Percentiles rank a stretch among this genome's conserved stretches.
Conservation (phyloP, 2,888 invertebrate species). For the Alloplasta piceator region DNA sequence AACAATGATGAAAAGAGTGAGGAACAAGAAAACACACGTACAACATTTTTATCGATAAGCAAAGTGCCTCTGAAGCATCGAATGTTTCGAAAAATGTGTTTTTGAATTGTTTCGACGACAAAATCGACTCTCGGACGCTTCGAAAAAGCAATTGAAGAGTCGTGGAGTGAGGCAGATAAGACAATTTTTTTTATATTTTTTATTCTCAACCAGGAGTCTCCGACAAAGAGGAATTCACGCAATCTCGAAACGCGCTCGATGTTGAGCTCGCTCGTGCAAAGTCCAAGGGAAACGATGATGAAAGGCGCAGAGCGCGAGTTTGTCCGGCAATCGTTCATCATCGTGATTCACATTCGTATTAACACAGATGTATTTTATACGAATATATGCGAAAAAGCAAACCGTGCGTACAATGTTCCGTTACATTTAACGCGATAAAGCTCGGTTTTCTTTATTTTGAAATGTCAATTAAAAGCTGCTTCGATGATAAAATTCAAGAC, state of each 20-base stretch:
- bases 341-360: constrained; percentile 47
- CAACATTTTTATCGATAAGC: not conserved
- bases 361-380: not conserved
- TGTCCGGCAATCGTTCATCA: constrained; percentile 43
- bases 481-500: too few species aligned
- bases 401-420: constrained; percentile 25
- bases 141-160: not conserved
- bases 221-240: constrained; percentile 52
- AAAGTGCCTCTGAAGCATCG: not conserved
- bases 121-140: not conserved
- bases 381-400: not conserved
- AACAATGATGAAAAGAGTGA: not conserved
- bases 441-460: too few species aligned
- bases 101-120: not conserved
- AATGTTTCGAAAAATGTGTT: not conserved
- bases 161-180: constrained; percentile 19
- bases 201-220: not conserved
- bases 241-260: constrained; percentile 37
- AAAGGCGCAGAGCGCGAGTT: constrained; percentile 5
- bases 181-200: constrained; percentile 21
- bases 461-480: too few species aligned
- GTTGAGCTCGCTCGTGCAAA: constrained; percentile 40
- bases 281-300: constrained; percentile 48
- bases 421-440: constrained; percentile 15
- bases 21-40: not conserved